These are phyloP conservation scores for Thalpophila matura DNA, from an alignment of 2,888 invertebrate species.

Conservation along the genomic window DNA sequence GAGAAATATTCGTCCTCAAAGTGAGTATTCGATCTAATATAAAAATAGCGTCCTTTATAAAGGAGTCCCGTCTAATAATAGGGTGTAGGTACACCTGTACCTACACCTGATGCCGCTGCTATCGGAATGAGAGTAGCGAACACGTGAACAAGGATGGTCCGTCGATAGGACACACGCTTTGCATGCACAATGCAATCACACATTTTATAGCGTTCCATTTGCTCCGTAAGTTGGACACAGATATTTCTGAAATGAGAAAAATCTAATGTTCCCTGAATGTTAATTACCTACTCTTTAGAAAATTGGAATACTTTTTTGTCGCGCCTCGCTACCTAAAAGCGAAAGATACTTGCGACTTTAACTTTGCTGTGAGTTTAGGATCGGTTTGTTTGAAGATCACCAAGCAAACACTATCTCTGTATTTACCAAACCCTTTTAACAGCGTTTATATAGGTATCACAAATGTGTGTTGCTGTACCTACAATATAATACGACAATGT, in stretches of 20 bases:
- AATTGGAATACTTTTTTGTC: slow-evolving; percentile 59
- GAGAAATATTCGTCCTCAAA: slow-evolving; percentile 98
- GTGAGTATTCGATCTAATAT: slow-evolving; percentile 87
- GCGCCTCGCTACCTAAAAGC: slow-evolving; percentile 40
- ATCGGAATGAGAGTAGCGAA: slow-evolving; percentile 57
- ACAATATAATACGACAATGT: slow-evolving; percentile 27
- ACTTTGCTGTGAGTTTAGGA: slow-evolving; percentile 61
- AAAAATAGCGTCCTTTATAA: slow-evolving; percentile 16
- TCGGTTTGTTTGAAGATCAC: slow-evolving; percentile 54
- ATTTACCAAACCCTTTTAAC: slow-evolving; percentile 55
- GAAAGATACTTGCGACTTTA: slow-evolving; percentile 50
- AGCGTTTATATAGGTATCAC: slow-evolving; percentile 39
- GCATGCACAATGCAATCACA: slow-evolving; percentile 79
- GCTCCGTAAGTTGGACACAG: slow-evolving; percentile 72
- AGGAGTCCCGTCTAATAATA: slow-evolving; percentile 16
- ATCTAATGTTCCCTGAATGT: slow-evolving; percentile 70
- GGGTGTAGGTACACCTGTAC: slow-evolving; percentile 18
- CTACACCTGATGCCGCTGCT: slow-evolving; percentile 55
- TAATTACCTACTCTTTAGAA: slow-evolving; percentile 67
- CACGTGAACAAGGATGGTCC: slow-evolving; percentile 63
- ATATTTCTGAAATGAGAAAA: slow-evolving; percentile 76
- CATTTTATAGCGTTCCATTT: slow-evolving; percentile 79
- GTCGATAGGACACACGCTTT: slow-evolving; percentile 70
- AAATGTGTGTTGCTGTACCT: slow-evolving; percentile 25
- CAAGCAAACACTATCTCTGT: slow-evolving; percentile 56